Evolutionary conservation across 2,113 vertebrate genomes (phyloP).

Genomic region (Eolophus roseicapilla): DNA sequence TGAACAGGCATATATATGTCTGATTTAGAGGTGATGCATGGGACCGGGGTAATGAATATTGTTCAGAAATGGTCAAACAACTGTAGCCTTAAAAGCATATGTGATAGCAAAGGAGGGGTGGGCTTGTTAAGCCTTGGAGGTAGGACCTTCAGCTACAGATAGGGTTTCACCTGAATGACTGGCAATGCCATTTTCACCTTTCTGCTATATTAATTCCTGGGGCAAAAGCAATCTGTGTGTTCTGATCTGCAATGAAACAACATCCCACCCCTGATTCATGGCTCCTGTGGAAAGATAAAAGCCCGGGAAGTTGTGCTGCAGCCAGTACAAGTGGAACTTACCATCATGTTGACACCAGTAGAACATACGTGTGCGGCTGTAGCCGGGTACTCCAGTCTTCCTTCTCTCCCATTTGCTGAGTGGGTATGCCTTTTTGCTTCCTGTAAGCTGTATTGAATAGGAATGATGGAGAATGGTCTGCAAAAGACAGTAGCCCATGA

Average conservation of each 20-base stretch:
- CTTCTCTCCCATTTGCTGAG: accelerated
- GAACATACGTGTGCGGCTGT: not conserved
- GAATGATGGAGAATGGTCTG: not conserved
- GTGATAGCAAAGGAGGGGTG: not conserved
- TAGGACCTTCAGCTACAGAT: too few species aligned
- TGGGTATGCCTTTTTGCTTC: not conserved
- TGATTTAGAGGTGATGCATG: not conserved
- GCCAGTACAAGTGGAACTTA: not conserved
- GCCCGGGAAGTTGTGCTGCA: not conserved
- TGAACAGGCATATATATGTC: not conserved
- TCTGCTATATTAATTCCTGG: not conserved
- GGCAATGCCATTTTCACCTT: accelerated
- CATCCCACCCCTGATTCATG: accelerated
- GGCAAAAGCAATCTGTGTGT: not conserved
- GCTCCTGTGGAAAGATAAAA: not conserved
- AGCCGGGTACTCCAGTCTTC: not conserved
- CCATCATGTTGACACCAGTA: accelerated
- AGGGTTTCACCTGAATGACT: not conserved
- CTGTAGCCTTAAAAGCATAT: accelerated
- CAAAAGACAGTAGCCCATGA: not conserved
- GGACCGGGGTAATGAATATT: not conserved
- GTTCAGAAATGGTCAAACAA: not conserved
- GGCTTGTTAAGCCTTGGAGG: not conserved
- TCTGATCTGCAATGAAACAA: not conserved
- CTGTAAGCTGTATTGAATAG: not conserved